Base-by-base conservation (phyloP, 92 coral and sea anemone genomes). In the Zoanthus sansibaricus region DNA sequence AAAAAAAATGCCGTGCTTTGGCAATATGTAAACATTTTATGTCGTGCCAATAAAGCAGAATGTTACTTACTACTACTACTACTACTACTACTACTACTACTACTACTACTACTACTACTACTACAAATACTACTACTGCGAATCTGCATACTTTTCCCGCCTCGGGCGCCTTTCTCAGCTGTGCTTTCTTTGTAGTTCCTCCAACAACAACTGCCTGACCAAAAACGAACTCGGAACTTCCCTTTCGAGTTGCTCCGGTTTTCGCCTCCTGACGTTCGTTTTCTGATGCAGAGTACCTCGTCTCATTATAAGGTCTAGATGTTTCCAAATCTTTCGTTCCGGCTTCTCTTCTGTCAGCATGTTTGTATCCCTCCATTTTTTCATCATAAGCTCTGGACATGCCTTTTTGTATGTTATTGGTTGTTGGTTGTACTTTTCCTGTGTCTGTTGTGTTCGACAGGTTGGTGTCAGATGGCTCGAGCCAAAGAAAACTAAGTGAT, bases 171-270 rank as follows among this genome's bases (percentile, higher is more conserved):
- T 55, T 76, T 76, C 48, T 76, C 68, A 76, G 62, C 21, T 76
- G 68, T 4, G 82, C 82, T 58, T 76, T 52, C 15, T 62, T 62
- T 1, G 82, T 76, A 8, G 82, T 13, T 76, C 67, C 82, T 11
- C 82, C 67, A 15, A 76, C 48, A 76, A 76, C 44, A 18, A 76
- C 68, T 5, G 82, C 67, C 10, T 76, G 46, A 2, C 68, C 68
- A 55, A 54, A 76, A 17, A 76, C 44, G 25, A 54, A 30, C 46
- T 32, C 68, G 9, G 82, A 76, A 55, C 62, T 49, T 25, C 82
- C 6, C 48, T 16, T 52, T 30, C 42, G 17, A 76, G 66, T 6
- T 3, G 16, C 45, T 49, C 9, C 64, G 54, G 64, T 3, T 47
- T 6, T 37, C 48, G 64, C 21, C 62, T 20, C 49, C 49, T 75